These are phyloP conservation scores for Beris morrisii DNA, from an alignment of 2,888 invertebrate species.

Conservation along the genomic window DNA sequence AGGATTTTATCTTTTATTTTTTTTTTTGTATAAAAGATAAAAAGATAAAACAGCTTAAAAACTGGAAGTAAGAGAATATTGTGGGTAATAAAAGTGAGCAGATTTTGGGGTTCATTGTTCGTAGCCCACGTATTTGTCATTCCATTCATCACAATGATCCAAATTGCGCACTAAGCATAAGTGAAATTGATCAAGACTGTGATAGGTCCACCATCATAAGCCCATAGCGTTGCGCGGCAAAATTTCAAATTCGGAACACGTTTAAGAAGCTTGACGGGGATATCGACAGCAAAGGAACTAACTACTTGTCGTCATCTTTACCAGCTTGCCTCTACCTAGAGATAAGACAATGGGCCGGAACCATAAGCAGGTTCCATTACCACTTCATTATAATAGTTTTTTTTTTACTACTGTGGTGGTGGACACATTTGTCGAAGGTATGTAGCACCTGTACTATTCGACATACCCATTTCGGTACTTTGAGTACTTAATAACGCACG, in stretches of 20 bases:
- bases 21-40: too few species aligned
- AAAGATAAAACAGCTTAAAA: too few species aligned
- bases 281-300: neutral
- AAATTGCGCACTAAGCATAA: conserved; percentile 17
- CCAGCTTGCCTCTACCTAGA: neutral
- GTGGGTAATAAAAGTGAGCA: neutral
- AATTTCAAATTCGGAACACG: neutral
- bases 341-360: conserved; percentile 28
- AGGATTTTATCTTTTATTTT: too few species aligned
- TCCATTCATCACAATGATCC: conserved; percentile 20
- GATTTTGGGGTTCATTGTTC: conserved; percentile 10
- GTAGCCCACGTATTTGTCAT: conserved; percentile 8
- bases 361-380: conserved; percentile 14
- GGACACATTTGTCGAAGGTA: conserved; percentile 1
- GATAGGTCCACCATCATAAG: conserved; percentile 7
- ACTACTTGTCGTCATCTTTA: neutral
- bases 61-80: too few species aligned
- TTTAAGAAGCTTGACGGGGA: neutral
- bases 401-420: neutral
- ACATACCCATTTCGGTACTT: neutral
- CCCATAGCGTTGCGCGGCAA: too few species aligned
- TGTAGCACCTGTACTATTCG: neutral
- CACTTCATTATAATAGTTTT: neutral
- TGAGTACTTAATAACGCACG: conserved; percentile 24
- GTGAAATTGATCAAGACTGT: conserved; percentile 30